Conservation (phyloP, 2,113 vertebrate genomes). For the Vombatus ursinus region DNA sequence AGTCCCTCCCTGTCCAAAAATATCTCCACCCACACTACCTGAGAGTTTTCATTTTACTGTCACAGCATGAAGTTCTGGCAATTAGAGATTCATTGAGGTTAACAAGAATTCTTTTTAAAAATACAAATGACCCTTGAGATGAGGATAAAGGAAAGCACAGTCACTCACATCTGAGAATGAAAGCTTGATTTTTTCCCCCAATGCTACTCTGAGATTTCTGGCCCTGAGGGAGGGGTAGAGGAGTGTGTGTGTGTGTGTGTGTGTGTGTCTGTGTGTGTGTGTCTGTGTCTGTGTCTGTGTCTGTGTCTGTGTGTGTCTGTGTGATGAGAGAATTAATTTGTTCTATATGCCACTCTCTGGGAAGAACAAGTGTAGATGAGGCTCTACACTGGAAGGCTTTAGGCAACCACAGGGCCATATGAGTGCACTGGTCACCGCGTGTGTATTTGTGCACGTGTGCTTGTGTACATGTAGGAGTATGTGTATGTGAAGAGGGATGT, state of each 20-base stretch:
- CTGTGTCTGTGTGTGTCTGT: not conserved
- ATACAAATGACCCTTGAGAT: not conserved
- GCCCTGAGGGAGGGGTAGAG: not conserved
- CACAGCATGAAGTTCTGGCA: not conserved
- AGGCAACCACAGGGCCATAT: too few species aligned
- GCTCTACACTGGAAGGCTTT: not conserved
- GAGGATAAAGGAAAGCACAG: not conserved
- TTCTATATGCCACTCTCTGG: too few species aligned
- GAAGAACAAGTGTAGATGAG: not conserved
- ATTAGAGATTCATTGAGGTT: not conserved
- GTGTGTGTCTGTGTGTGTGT: too few species aligned
- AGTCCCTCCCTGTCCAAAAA: not conserved
- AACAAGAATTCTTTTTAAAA: not conserved
- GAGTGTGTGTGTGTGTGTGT: not conserved
- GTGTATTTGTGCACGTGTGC: not conserved
- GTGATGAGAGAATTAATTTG: not conserved
- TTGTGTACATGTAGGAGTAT: not conserved
- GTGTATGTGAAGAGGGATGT: not conserved
- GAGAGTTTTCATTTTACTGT: not conserved
- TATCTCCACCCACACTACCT: not conserved
- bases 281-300: not conserved
- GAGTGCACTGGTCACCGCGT: not conserved
- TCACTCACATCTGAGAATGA: not conserved
- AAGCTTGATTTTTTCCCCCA: not conserved
- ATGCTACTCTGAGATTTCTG: not conserved